A percentile compares a stretch with the other conserved stretches of the same genome.
Evolutionary conservation across 2,113 vertebrate species (phyloP).

Genomic region (Microtus montanus): DNA sequence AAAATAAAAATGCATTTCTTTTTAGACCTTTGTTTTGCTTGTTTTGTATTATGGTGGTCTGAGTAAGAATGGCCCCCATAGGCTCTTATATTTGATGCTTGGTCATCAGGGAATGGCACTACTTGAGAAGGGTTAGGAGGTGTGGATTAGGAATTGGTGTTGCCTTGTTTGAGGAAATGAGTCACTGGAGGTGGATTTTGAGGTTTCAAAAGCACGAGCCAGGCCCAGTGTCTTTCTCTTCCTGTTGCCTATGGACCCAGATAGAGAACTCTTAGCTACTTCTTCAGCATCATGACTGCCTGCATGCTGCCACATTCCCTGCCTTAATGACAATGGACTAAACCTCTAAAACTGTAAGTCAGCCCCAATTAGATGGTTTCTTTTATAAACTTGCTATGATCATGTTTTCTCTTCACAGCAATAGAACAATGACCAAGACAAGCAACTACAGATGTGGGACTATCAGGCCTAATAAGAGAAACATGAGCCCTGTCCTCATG

Average conservation of each 20-base stretch:
- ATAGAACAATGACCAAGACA: neutral
- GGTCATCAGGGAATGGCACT: neutral
- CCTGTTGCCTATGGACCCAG: neutral
- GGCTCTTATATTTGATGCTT: neutral
- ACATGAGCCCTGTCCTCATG: neutral
- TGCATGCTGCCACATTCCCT: neutral
- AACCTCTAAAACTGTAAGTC: neutral
- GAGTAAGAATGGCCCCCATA: neutral
- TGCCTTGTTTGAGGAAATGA: neutral
- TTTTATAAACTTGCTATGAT: neutral
- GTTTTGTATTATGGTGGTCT: neutral
- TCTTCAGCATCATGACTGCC: neutral
- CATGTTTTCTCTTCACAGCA: neutral
- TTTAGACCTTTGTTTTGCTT: neutral
- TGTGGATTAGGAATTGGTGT: neutral
- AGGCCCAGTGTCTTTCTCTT: neutral
- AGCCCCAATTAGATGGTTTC: neutral
- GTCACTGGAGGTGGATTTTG: neutral
- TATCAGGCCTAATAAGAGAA: constrained; percentile 2
- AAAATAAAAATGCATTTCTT: neutral
- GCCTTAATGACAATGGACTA: neutral
- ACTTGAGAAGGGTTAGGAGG: neutral
- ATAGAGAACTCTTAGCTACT: neutral
- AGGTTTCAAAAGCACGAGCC: neutral
- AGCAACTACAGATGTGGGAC: neutral